Base-by-base conservation (phyloP, 2,888 invertebrate species). In the Volucella bombylans region DNA sequence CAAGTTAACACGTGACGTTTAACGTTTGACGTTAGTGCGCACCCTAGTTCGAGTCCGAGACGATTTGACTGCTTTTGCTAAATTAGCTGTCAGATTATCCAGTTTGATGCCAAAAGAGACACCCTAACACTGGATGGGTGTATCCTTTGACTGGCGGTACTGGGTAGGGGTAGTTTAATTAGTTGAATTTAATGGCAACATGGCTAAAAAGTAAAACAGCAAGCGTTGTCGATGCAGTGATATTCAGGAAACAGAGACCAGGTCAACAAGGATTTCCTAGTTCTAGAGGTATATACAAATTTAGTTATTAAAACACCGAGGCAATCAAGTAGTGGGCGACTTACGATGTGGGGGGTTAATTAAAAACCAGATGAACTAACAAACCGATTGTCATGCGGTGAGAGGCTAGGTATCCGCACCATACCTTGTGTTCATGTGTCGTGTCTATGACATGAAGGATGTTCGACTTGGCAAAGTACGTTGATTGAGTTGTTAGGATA, bases 81-180 rank as follows among this genome's bases (percentile, higher is more conserved):
- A 72, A 77, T 67, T 82, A 67, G 61, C 71, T 78, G 72, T 78
- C 78, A 82, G 73, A 52, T 69, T 82, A 73, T 78, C 78, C 47
- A 68, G 62, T 72, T 54, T 45, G 67, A 77, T 76, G 57, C 6
- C 31, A 31, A 31, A 31, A 15, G 61, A 52, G 67, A 55, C 65
- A 67, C 71, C n/a, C 67, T 82, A 65, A 77, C 49, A 55, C 68
- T 8, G 78, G 31, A 31, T 31, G 18, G 18, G 18, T 2, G 6
- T 31, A 31, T 31, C 31, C 31, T 31, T 31, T 31, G 31, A 31
- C 65, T 59, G 68, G 74, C 73, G 52, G 73, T 68, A 73, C 73
- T 59, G 55, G 67, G 69, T 67, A 68, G 68, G 10, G 52, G 64
- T 31, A 31, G 61, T 61, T 73, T 82, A 73, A 78, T 78, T 73